Evolutionary conservation across 1,140 invertebrate genomes (phyloP).

Genomic region (Drosophila ogumai): DNA sequence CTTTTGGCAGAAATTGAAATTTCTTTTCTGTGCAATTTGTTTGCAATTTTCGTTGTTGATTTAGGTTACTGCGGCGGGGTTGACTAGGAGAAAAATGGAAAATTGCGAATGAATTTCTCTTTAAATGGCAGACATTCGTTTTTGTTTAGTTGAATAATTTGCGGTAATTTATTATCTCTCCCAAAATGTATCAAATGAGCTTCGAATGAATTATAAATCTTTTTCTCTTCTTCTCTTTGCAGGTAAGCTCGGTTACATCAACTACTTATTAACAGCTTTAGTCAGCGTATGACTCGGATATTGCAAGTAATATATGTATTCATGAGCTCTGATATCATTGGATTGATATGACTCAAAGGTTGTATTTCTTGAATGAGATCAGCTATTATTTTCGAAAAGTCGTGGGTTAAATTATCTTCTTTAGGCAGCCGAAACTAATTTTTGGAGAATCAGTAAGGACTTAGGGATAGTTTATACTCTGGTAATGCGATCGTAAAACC

Average conservation of each 20-base stretch:
- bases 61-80: conserved; percentile 56
- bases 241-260: conserved; percentile 70
- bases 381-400: conserved; percentile 46
- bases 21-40: conserved; percentile 69
- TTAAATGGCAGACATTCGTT: conserved; percentile 30
- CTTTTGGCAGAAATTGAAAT: conserved; percentile 36
- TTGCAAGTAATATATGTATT: conserved; percentile 17
- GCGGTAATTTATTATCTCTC: conserved; percentile 40
- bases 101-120: conserved; percentile 33
- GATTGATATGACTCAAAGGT: conserved; percentile 54
- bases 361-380: conserved; percentile 28
- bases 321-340: conserved; percentile 55
- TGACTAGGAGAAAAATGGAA: conserved; percentile 27
- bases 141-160: conserved; percentile 45
- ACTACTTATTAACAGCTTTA: conserved; percentile 32
- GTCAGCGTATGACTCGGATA: conserved; percentile 59
- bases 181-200: conserved; percentile 12
- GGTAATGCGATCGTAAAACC: conserved; percentile 78
- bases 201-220: conserved; percentile 26
- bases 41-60: conserved; percentile 76
- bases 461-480: conserved; percentile 23
- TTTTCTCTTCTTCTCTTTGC: conserved; percentile 38
- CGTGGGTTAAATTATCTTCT: conserved; percentile 25
- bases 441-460: conserved; percentile 25
- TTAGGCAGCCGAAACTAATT: conserved; percentile 56